phyloP scores from a whole-genome alignment of 2,888 invertebrate species.

The Acronicta leporina region DNA sequence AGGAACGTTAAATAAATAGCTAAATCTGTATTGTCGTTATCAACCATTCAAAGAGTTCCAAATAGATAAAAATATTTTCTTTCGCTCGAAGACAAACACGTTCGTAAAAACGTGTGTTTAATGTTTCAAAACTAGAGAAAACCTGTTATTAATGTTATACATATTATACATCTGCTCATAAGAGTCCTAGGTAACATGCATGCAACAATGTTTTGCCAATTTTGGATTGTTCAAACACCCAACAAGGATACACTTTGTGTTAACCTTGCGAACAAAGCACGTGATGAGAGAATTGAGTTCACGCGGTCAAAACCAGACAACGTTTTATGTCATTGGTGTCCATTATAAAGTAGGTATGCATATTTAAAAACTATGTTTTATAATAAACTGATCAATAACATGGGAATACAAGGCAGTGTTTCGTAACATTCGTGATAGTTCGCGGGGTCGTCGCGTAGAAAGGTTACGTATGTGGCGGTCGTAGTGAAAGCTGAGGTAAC shows the following conservation, averaged over 20 bases:
- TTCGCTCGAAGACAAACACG: background rate
- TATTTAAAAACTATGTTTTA: constrained; percentile 13
- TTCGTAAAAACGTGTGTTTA: constrained; percentile 14
- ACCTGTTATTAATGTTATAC: too few species aligned
- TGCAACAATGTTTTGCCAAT: constrained; percentile 35
- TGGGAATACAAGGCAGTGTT: constrained; percentile 49
- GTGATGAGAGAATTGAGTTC: constrained; percentile 44
- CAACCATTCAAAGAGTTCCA: background rate
- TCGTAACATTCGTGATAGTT: constrained; percentile 72
- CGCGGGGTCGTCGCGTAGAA: constrained; percentile 78
- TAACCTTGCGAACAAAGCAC: constrained; percentile 34
- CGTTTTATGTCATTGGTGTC: constrained; percentile 20
- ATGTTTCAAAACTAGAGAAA: constrained; percentile 23
- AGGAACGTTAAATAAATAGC: too few species aligned
- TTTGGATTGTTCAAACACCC: constrained; percentile 23
- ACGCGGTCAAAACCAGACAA: constrained; percentile 39
- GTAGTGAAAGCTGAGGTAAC: constrained; percentile 74
- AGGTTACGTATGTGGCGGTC: constrained; percentile 69
- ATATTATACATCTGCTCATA: constrained; percentile 17
- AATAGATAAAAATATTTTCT: background rate
- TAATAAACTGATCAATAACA: constrained; percentile 40
- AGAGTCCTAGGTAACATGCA: constrained; percentile 14
- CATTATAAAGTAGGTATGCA: constrained; percentile 1
- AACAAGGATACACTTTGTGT: constrained; percentile 38
- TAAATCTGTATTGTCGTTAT: background rate